These are phyloP conservation scores for Zaprionus nigranus DNA, from an alignment of 1,140 invertebrate species.

Conservation along the genomic window DNA sequence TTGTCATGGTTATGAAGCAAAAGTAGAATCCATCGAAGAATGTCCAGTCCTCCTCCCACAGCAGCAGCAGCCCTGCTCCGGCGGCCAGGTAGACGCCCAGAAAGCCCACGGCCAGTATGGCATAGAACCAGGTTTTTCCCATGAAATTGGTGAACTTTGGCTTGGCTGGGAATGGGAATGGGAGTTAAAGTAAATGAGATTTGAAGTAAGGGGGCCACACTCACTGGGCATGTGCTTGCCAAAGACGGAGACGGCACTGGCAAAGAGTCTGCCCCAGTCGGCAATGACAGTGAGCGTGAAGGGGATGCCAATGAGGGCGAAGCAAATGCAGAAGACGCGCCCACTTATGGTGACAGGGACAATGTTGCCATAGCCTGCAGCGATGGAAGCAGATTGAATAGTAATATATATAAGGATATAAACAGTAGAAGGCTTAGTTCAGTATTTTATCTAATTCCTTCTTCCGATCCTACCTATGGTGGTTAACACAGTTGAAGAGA, in stretches of 20 bases:
- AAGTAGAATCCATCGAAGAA: constrained; percentile 98
- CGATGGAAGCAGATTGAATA: constrained; percentile 36
- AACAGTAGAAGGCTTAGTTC: no score
- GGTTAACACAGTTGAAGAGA: constrained; percentile 93
- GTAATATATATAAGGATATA: neutral
- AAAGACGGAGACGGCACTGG: constrained; percentile 90
- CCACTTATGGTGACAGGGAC: constrained; percentile 94
- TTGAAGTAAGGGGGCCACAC: constrained; percentile 13
- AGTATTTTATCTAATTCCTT: no score
- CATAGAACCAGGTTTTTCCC: constrained; percentile 87
- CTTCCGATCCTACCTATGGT: constrained; percentile 89
- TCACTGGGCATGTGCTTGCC: constrained; percentile 86
- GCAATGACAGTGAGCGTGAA: constrained; percentile 96
- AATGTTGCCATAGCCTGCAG: constrained; percentile 96
- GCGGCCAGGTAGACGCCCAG: constrained; percentile 91
- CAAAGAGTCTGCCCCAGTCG: constrained; percentile 94
- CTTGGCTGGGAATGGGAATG: constrained; percentile 48
- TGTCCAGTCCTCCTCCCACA: constrained; percentile 94
- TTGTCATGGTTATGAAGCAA: constrained; percentile 97
- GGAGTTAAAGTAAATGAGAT: neutral
- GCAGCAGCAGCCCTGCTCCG: constrained; percentile 89
- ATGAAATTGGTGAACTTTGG: constrained; percentile 83
- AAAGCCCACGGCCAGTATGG: constrained; percentile 89
- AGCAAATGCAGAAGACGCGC: constrained; percentile 95
- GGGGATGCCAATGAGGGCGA: constrained; percentile 96